Percentiles rank a stretch among this genome's conserved stretches.
Evolutionary conservation across 2,888 invertebrate species (phyloP).

Genomic region (Emmelina monodactyla): DNA sequence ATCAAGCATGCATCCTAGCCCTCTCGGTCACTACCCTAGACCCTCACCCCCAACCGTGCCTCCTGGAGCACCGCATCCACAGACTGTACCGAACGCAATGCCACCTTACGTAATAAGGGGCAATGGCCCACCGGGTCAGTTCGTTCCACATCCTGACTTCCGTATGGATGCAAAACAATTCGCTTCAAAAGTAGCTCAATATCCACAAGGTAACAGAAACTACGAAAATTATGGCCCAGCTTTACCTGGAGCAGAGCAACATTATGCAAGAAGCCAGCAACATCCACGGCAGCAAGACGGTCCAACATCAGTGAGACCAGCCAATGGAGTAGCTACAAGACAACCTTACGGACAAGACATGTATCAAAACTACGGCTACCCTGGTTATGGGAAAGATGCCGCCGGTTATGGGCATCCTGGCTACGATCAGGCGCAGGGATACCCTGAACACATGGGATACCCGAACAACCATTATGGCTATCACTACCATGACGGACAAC

Average conservation of each 20-base stretch:
- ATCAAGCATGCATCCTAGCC: slow-evolving; percentile 70
- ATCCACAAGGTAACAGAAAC: slow-evolving; percentile 47
- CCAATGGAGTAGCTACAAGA: slow-evolving; percentile 44
- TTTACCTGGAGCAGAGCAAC: slow-evolving; percentile 47
- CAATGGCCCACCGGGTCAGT: slow-evolving; percentile 54
- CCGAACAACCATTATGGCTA: slow-evolving; percentile 58
- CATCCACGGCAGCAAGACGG: slow-evolving; percentile 40
- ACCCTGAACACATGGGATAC: slow-evolving; percentile 51
- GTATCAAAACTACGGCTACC: slow-evolving; percentile 61
- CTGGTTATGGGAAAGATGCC: slow-evolving; percentile 61
- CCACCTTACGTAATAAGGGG: slow-evolving; percentile 67
- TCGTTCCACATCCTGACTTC: slow-evolving; percentile 60
- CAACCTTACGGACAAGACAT: slow-evolving; percentile 57
- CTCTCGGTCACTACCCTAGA: slow-evolving; percentile 71
- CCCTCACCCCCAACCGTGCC: slow-evolving; percentile 76
- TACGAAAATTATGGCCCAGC: slow-evolving; percentile 43
- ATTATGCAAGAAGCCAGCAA: slow-evolving; percentile 51
- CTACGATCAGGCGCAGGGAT: slow-evolving; percentile 54
- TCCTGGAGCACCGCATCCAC: slow-evolving; percentile 64
- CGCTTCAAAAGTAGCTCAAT: slow-evolving; percentile 49
- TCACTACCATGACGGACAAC: slow-evolving; percentile 55
- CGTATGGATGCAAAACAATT: slow-evolving; percentile 58
- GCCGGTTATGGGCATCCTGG: slow-evolving; percentile 66
- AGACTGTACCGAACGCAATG: slow-evolving; percentile 66
- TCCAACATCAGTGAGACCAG: slow-evolving; percentile 36